Evolutionary conservation across 2,113 vertebrate genomes (phyloP), one percentile per base, ranked within the genome.

Genomic region (Hippocampus zosterae): DNA sequence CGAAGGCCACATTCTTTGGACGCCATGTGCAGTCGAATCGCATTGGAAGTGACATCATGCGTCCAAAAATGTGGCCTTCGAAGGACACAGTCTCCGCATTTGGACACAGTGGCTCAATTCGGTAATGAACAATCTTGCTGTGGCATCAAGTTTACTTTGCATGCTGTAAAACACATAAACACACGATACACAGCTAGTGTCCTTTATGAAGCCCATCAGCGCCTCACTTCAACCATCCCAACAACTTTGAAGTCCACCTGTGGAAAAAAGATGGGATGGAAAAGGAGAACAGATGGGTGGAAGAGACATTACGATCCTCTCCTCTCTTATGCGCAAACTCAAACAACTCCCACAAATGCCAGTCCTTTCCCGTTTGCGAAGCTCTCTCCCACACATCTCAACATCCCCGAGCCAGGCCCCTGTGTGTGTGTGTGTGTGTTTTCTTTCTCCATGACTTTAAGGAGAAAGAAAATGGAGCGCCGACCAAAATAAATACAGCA

Each of bases 331-430:
- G 77, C 88, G 88, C 87, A 87, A 85, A 10, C 42, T 13, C 42
- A 10, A 44, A 10, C 42, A 10, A 44, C 87, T 85, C 88, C 88
- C 89, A 63, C 70, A 65, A 57, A 57, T 72, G 71, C 91, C 92
- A 91, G 91, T 91, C 87, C 89, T 91, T 91, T 91, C 90, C 90
- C 88, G 87, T 91, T 77, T 84, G 82, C 89, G 86, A 72, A 63
- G 73, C 78, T 90, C 93, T 92, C 93, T 96, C 94, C 94, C 94
- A 95, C 94, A 94, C 92, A 93, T 93, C 91, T 73, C 86, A 88
- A 81, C 88, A 90, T 91, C 92, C 84, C 78, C 72, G 71, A 73
- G 81, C 82, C 84, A 80, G 91, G 84, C 91, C 89, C 73, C 57
- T 29, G 56, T 27, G 12, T 6, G 23, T 27, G 56, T 13, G 23